These are phyloP conservation scores for Drosophila phalerata DNA, from an alignment of 2,888 invertebrate genomes.

Conservation along the genomic window DNA sequence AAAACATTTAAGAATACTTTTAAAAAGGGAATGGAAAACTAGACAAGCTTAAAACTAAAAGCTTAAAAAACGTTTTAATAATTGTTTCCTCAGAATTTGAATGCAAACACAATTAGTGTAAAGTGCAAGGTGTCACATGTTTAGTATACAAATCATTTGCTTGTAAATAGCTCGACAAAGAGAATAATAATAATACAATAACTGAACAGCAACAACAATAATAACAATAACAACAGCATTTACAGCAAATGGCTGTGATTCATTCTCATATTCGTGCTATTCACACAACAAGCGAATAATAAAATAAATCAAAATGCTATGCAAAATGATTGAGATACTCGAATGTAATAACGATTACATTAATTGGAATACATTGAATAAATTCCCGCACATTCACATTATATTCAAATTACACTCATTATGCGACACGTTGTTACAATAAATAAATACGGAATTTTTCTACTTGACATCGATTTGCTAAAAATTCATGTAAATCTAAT, in stretches of 20 bases:
- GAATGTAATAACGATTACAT: constrained; percentile 39
- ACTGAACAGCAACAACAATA: constrained; percentile 36
- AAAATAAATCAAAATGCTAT: constrained; percentile 49
- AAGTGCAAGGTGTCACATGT: constrained; percentile 75
- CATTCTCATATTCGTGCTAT: constrained; percentile 40
- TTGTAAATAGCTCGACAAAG: constrained; percentile 25
- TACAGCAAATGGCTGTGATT: constrained; percentile 33
- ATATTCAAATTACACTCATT: constrained; percentile 16
- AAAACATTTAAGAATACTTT: background rate
- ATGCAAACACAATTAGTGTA: constrained; percentile 63
- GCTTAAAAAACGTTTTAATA: too few species aligned
- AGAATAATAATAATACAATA: constrained; percentile 27
- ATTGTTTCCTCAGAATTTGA: constrained; percentile 35
- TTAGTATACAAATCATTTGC: constrained; percentile 33
- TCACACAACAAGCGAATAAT: constrained; percentile 31
- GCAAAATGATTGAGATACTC: constrained; percentile 24
- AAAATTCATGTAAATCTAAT: constrained; percentile 17
- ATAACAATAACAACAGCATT: background rate
- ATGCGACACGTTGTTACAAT: constrained; percentile 1
- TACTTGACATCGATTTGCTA: constrained; percentile 1
- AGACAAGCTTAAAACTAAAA: too few species aligned
- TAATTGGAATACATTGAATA: constrained; percentile 43
- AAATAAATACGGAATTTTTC: constrained; percentile 1
- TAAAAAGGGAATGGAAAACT: background rate
- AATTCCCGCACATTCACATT: constrained; percentile 24